Evolutionary conservation across 2,797 vertebrate species (phyloP).

Genomic region (Sparidentex hasta): DNA sequence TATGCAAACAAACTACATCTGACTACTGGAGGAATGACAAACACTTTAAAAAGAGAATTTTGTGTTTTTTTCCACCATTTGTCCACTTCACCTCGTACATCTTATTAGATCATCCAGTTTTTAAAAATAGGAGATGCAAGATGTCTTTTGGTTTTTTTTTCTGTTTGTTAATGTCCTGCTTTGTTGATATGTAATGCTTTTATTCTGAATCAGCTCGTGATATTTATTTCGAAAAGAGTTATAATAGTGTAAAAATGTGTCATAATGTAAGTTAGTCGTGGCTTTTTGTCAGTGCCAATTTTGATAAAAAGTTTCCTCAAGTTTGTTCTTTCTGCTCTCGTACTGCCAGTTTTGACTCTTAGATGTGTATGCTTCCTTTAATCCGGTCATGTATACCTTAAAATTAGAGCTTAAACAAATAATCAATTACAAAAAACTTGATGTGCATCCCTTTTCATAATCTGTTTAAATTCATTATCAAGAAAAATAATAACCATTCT

Average conservation of each 20-base stretch:
- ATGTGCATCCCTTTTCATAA: not conserved
- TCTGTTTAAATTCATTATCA: not conserved
- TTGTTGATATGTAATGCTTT: not conserved
- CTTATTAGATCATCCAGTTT: not conserved
- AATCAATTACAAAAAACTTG: not conserved
- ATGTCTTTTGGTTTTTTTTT: not conserved
- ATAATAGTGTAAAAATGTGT: not conserved
- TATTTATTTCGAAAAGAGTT: not conserved
- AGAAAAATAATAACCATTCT: not conserved
- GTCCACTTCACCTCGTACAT: not conserved
- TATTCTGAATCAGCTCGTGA: not conserved
- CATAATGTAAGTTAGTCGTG: too few species aligned
- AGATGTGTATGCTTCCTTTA: not conserved
- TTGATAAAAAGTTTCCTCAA: not conserved
- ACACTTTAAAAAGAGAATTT: not conserved
- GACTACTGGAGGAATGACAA: constrained; percentile 2
- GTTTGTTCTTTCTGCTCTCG: not conserved
- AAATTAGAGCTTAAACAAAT: not conserved
- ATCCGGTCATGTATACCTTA: not conserved
- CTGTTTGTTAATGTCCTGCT: not conserved
- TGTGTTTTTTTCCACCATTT: not conserved
- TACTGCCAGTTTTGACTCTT: not conserved
- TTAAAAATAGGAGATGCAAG: not conserved
- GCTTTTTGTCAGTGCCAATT: not conserved
- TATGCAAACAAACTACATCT: constrained; percentile 21